phyloP scores from a whole-genome alignment of 2,113 vertebrate genomes.

The Diadophis punctatus region DNA sequence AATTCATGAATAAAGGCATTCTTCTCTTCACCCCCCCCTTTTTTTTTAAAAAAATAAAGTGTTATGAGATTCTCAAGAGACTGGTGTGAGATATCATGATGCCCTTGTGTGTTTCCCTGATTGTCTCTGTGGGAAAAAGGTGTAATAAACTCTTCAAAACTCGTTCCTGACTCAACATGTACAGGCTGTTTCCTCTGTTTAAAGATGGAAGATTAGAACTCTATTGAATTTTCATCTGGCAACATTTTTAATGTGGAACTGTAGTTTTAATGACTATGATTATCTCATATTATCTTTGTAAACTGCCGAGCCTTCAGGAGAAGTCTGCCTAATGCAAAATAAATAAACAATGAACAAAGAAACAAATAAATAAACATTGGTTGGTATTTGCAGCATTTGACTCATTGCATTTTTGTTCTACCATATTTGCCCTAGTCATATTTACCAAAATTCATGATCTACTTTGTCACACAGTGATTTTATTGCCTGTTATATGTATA shows the following conservation, averaged over 20 bases:
- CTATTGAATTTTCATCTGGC: background rate
- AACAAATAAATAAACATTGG: background rate
- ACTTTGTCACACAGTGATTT: too few species aligned
- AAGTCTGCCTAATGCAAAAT: background rate
- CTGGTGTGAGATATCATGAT: too few species aligned
- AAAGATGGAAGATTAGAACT: slow-evolving; percentile 25
- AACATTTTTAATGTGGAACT: background rate
- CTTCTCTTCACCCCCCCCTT: too few species aligned
- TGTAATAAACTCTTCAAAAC: too few species aligned
- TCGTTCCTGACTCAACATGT: too few species aligned
- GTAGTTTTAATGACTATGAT: background rate
- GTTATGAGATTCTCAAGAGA: too few species aligned
- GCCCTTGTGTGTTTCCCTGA: too few species aligned
- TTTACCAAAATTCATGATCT: background rate
- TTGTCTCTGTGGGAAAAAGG: too few species aligned
- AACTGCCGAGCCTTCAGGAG: background rate
- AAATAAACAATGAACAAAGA: background rate
- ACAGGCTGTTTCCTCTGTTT: background rate
- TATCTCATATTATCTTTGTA: background rate
- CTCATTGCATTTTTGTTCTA: too few species aligned
- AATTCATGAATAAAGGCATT: too few species aligned
- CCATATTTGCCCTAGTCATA: background rate
- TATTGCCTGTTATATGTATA: too few species aligned
- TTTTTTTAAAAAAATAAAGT: too few species aligned
- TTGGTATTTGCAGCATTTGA: background rate